These are phyloP conservation scores for Acanthopleura granulata DNA, from an alignment of 2,888 invertebrate genomes.

Conservation along the genomic window DNA sequence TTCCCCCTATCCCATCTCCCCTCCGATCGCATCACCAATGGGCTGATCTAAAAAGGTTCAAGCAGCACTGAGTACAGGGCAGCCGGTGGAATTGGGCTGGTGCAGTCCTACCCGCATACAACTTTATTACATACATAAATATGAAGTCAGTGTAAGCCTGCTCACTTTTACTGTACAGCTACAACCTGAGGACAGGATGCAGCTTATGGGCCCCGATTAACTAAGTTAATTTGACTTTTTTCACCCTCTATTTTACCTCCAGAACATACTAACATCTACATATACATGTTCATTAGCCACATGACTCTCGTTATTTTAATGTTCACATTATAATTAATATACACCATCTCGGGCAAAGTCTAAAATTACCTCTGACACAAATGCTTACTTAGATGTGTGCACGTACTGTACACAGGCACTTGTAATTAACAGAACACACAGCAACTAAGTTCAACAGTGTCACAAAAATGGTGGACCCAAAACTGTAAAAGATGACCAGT, in stretches of 20 bases:
- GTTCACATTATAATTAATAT: too few relatives aligned
- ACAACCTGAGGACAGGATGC: background rate
- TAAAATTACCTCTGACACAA: too few relatives aligned
- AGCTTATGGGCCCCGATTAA: background rate
- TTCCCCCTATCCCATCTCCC: too few relatives aligned
- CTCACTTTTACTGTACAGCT: background rate
- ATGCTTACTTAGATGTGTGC: too few relatives aligned
- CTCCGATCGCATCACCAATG: background rate
- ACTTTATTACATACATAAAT: background rate
- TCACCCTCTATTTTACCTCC: background rate
- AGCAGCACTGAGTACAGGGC: constrained; percentile 1
- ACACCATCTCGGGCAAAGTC: too few relatives aligned
- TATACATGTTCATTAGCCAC: too few relatives aligned
- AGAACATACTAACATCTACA: background rate
- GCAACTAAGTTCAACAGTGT: too few relatives aligned
- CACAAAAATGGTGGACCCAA: too few relatives aligned
- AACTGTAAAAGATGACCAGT: too few relatives aligned
- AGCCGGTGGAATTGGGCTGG: background rate
- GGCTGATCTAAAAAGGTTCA: constrained; percentile 5
- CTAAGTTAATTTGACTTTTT: background rate
- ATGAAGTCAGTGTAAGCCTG: background rate
- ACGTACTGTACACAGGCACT: too few relatives aligned
- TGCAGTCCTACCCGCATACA: background rate
- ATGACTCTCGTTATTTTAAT: too few relatives aligned
- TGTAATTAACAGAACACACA: too few relatives aligned